Percentiles rank a stretch among this genome's conserved stretches.
Evolutionary conservation across 53 echinoderm and acorn worm species (phyloP).

Genomic region (Paelopatides confundens): DNA sequence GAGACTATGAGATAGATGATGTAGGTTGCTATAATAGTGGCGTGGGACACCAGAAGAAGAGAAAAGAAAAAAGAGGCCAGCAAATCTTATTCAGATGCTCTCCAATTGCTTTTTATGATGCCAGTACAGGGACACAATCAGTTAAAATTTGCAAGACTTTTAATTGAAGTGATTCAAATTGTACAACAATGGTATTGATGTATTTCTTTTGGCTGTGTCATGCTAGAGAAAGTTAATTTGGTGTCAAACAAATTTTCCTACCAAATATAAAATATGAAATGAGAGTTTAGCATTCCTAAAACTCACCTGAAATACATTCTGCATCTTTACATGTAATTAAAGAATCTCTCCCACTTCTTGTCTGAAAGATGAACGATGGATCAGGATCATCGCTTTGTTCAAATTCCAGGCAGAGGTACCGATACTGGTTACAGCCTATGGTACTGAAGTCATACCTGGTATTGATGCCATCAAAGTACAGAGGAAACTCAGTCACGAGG

Average conservation of each 20-base stretch:
- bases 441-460: conserved; percentile 75
- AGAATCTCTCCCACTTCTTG: conserved; percentile 61
- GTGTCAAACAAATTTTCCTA: no score
- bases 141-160: no score
- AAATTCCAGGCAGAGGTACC: conserved; percentile 81
- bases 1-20: no score
- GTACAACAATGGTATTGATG: no score
- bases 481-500: conserved; percentile 50
- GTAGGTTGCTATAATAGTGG: no score
- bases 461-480: conserved; percentile 65
- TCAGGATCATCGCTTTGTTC: conserved; percentile 62
- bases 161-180: no score
- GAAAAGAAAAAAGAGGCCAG: conserved; percentile 22
- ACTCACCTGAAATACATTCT: conserved; percentile 80
- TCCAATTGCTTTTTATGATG: no score
- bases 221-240: no score
- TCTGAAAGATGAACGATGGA: conserved; percentile 81
- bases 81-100: no score
- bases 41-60: no score
- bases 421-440: conserved; percentile 79
- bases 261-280: not conserved
- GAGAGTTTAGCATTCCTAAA: not conserved
- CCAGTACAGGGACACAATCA: no score
- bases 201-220: no score
- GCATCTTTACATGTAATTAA: conserved; percentile 75